Evolutionary conservation across 1,140 invertebrate species (phyloP).

Genomic region (Zaprionus capensis): DNA sequence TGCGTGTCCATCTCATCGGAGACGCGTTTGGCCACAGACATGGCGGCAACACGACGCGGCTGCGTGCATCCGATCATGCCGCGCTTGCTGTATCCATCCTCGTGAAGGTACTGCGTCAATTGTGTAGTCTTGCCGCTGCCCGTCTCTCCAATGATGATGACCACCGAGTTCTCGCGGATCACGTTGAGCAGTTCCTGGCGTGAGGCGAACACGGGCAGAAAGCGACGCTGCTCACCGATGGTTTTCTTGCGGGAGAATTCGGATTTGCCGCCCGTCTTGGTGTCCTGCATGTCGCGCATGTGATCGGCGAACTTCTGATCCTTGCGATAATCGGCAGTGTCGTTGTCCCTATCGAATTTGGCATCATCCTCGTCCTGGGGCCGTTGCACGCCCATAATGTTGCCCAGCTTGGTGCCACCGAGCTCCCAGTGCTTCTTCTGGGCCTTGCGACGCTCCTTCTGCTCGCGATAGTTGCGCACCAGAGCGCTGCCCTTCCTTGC

Average conservation of each 20-base stretch:
- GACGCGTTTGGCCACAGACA: conserved; percentile 99
- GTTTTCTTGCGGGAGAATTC: conserved; percentile 96
- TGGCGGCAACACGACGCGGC: conserved; percentile 97
- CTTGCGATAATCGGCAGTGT: conserved; percentile 90
- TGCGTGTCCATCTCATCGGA: conserved; percentile 98
- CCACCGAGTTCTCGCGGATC: conserved; percentile 97
- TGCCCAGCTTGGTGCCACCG: conserved; percentile 97
- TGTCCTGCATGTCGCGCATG: conserved; percentile 88
- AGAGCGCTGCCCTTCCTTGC: conserved; percentile 97
- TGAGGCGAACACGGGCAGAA: conserved; percentile 97
- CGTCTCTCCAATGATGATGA: conserved; percentile 99
- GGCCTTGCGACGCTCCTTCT: conserved; percentile 97
- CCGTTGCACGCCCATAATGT: conserved; percentile 97
- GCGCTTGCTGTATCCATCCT: conserved; percentile 97
- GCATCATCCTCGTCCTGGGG: conserved; percentile 91
- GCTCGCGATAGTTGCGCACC: conserved; percentile 96
- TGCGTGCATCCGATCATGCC: conserved; percentile 98
- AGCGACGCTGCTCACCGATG: conserved; percentile 95
- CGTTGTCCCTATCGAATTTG: conserved; percentile 86
- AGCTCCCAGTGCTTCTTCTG: conserved; percentile 99
- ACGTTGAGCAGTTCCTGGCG: conserved; percentile 96
- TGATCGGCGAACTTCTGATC: conserved; percentile 99
- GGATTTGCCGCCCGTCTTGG: conserved; percentile 89
- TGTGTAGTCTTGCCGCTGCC: conserved; percentile 99
- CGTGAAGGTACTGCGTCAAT: conserved; percentile 99